These are phyloP conservation scores for Lysandra bellargus DNA, from an alignment of 2,888 invertebrate genomes.

Conservation along the genomic window DNA sequence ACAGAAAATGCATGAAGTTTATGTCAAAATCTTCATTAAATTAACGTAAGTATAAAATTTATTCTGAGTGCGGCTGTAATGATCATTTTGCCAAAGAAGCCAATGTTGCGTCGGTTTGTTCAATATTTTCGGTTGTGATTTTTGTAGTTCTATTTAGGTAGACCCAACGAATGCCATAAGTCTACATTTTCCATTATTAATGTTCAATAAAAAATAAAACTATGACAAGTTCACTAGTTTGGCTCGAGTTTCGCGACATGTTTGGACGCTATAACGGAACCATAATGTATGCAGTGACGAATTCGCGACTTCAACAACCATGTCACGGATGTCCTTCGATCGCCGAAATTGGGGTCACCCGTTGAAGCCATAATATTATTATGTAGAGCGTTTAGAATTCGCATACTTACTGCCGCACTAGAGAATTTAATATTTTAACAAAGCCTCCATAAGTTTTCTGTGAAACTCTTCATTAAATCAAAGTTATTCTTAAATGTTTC, in stretches of 20 bases:
- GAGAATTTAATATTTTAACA: too few species aligned
- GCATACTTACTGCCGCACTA: neutral
- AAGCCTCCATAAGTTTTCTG: too few species aligned
- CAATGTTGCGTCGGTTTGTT: too few species aligned
- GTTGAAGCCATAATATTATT: neutral
- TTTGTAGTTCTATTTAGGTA: too few species aligned
- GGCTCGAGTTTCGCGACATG: neutral
- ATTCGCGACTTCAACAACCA: conserved; percentile 3
- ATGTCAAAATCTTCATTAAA: too few species aligned
- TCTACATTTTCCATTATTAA: neutral
- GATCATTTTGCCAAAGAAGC: too few species aligned
- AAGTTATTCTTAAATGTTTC: too few species aligned
- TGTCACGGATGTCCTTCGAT: conserved; percentile 26
- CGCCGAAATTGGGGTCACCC: conserved; percentile 1
- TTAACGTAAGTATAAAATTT: too few species aligned
- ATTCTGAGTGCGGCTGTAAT: neutral
- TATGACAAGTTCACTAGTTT: neutral
- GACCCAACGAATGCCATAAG: too few species aligned
- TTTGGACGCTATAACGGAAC: conserved; percentile 13
- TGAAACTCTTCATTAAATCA: too few species aligned
- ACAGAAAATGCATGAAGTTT: too few species aligned
- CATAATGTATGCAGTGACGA: conserved; percentile 20
- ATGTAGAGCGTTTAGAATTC: neutral
- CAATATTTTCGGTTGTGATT: too few species aligned
- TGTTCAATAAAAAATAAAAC: neutral